Conservation (phyloP, 2,113 vertebrate species). For the Mobula hypostoma region DNA sequence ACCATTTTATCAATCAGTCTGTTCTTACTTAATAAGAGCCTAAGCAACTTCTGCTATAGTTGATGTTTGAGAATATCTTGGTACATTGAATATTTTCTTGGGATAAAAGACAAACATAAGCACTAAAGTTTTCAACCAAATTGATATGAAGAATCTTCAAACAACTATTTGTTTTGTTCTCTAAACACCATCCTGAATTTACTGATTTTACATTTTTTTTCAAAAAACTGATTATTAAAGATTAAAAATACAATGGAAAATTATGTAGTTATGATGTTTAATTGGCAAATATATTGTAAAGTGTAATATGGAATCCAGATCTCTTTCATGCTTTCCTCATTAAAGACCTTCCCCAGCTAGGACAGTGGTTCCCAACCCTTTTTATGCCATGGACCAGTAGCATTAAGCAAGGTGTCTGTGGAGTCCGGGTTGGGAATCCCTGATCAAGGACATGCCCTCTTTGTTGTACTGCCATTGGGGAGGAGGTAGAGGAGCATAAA, state of each 20-base stretch:
- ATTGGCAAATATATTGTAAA: not conserved
- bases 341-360: too few species aligned
- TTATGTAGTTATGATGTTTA: not conserved
- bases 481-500: too few species aligned
- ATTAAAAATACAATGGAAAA: not conserved
- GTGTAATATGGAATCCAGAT: not conserved
- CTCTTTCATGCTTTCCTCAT: not conserved
- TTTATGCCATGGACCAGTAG: too few species aligned
- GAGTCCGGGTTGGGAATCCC: too few species aligned
- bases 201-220: not conserved
- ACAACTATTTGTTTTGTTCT: not conserved
- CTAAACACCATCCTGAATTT: not conserved
- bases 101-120: not conserved
- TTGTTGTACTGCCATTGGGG: too few species aligned
- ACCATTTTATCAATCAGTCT: too few species aligned
- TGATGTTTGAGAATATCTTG: not conserved
- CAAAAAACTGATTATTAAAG: not conserved
- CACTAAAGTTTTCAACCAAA: not conserved
- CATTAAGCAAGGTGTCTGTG: too few species aligned
- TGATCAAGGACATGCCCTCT: too few species aligned
- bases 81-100: not conserved
- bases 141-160: not conserved
- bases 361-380: too few species aligned
- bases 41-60: not conserved
- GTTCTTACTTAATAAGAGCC: not conserved